Percentiles rank a stretch among this genome's conserved stretches.
Evolutionary conservation across 2,888 invertebrate genomes (phyloP).

Genomic region (Agapetus fuscipes): DNA sequence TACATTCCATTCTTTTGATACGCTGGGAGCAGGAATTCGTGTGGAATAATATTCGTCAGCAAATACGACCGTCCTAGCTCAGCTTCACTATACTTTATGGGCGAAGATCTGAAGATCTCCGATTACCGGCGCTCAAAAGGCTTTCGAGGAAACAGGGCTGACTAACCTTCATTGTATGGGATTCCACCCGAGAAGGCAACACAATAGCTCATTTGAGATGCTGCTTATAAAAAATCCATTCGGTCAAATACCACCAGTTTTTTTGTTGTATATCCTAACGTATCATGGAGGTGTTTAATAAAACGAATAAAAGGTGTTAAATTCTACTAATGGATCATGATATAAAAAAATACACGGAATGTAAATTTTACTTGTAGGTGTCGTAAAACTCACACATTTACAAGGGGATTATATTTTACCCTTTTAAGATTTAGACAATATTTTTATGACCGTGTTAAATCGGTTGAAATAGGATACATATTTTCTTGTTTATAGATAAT

Average conservation of each 20-base stretch:
- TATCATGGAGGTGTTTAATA: slow-evolving; percentile 11
- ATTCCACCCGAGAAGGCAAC: slow-evolving; percentile 9
- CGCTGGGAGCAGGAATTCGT: slow-evolving; percentile 10
- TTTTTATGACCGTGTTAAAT: too few species aligned
- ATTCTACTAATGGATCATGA: slow-evolving; percentile 10
- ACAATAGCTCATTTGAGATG: slow-evolving; percentile 18
- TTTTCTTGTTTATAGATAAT: too few species aligned
- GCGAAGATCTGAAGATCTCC: slow-evolving; percentile 12
- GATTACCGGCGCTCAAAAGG: slow-evolving; percentile 16
- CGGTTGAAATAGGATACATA: too few species aligned
- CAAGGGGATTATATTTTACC: too few species aligned
- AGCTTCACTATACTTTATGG: slow-evolving; percentile 11
- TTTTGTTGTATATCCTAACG: slow-evolving; percentile 11
- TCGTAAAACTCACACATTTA: too few species aligned
- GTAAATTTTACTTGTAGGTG: too few species aligned
- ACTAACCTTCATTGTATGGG: slow-evolving; percentile 17
- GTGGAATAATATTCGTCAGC: slow-evolving; percentile 3
- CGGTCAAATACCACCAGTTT: slow-evolving; percentile 3
- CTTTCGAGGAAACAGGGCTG: slow-evolving; percentile 18
- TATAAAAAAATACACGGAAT: slow-evolving; percentile 3
- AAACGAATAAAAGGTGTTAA: slow-evolving; percentile 8
- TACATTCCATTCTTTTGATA: slow-evolving; percentile 19
- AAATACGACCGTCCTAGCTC: background rate
- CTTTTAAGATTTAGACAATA: too few species aligned
- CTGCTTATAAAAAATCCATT: slow-evolving; percentile 11